Evolutionary conservation across 2,113 vertebrate species (phyloP).

Genomic region (Bubalus kerabau): DNA sequence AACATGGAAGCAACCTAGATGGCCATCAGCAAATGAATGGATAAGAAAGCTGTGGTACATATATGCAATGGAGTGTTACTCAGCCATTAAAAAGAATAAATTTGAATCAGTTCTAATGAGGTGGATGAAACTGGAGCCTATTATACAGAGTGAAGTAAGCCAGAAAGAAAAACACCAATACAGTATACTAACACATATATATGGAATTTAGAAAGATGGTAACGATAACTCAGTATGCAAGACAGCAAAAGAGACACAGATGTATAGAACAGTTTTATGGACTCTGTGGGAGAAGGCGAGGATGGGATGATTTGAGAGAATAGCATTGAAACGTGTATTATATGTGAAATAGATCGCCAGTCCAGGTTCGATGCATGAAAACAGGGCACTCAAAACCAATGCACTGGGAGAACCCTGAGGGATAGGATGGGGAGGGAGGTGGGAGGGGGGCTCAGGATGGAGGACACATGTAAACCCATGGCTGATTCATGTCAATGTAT

Average conservation of each 20-base stretch:
- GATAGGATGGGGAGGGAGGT: neutral
- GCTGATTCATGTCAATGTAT: neutral
- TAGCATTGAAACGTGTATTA: neutral
- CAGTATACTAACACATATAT: neutral
- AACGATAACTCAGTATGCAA: neutral
- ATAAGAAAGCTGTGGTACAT: neutral
- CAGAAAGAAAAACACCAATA: neutral
- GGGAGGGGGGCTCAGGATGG: neutral
- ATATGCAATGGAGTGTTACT: neutral
- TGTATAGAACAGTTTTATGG: neutral
- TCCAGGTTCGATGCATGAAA: neutral
- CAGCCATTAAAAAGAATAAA: neutral
- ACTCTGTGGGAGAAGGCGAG: neutral
- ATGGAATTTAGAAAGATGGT: neutral
- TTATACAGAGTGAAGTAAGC: neutral
- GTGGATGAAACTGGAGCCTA: neutral
- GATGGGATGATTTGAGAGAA: neutral
- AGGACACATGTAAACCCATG: neutral
- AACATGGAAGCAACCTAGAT: neutral
- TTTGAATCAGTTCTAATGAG: neutral
- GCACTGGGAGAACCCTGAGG: neutral
- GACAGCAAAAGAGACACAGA: neutral
- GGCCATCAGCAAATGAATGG: accelerated
- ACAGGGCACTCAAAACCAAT: accelerated
- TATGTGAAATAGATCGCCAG: neutral